Conservation (phyloP, 2,797 vertebrate genomes). For the Clarias laeviceps region DNA sequence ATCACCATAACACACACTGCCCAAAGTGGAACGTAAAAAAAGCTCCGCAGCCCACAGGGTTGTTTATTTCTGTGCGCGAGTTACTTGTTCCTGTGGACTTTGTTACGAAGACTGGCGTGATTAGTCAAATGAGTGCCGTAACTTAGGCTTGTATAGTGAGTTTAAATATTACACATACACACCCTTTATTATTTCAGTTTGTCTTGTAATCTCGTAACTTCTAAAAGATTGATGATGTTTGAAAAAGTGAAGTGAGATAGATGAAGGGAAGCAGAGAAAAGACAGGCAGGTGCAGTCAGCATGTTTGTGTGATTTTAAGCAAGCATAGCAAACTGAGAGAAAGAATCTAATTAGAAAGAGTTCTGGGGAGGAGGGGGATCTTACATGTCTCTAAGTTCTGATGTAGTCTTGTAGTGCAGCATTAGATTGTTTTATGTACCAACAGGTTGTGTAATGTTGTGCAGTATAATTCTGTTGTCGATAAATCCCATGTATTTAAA, state of each 20-base stretch:
- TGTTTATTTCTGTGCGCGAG: conserved; percentile 21
- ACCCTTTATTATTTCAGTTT: not conserved
- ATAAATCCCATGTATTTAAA: conserved; percentile 5
- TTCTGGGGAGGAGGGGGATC: not conserved
- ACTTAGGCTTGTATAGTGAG: conserved; percentile 26
- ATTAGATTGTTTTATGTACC: not conserved
- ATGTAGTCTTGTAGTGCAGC: not conserved
- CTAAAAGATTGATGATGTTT: not conserved
- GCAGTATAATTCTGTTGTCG: not conserved
- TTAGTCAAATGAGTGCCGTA: conserved; percentile 29
- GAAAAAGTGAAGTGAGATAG: not conserved
- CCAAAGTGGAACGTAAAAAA: not conserved
- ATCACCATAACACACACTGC: not conserved
- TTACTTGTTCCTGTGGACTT: conserved; percentile 12
- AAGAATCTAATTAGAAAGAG: not conserved
- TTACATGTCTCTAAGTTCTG: not conserved
- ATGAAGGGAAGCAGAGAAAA: not conserved
- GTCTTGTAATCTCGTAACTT: conserved; percentile 5
- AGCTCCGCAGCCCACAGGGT: not conserved
- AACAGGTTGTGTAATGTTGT: not conserved
- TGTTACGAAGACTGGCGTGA: not conserved
- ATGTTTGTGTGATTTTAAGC: not conserved
- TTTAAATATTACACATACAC: conserved; percentile 39
- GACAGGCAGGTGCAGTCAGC: not conserved
- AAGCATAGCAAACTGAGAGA: not conserved